Evolutionary conservation across 2,888 invertebrate genomes (phyloP).

Genomic region (Hipparchia sbordonii): DNA sequence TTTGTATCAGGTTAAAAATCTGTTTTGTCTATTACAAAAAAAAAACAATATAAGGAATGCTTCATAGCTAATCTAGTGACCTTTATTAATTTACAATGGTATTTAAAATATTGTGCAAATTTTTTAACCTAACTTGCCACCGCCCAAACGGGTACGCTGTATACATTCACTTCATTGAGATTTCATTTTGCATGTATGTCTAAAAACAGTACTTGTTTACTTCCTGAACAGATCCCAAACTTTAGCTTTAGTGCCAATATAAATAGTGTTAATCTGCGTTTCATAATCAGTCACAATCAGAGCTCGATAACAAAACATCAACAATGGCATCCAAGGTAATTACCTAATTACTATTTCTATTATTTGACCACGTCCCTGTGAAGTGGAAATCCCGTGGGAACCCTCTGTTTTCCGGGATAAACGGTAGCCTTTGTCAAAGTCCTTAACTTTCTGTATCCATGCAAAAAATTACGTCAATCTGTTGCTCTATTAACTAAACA

Average conservation of each 20-base stretch:
- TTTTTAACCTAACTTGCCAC: conserved; percentile 3
- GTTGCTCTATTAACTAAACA: no score
- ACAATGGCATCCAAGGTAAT: conserved; percentile 30
- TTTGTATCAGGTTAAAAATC: no score
- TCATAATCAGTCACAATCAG: conserved; percentile 17
- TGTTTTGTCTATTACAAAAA: no score
- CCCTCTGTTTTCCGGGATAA: no score
- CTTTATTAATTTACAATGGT: background rate
- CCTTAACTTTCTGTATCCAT: no score
- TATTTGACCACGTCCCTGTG: no score
- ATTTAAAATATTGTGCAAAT: background rate
- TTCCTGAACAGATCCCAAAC: conserved; percentile 11
- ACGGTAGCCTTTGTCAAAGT: no score
- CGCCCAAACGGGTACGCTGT: conserved; percentile 1
- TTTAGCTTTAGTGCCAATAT: conserved; percentile 5
- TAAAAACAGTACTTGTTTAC: conserved; percentile 9
- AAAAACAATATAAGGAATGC: no score
- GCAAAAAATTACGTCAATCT: no score
- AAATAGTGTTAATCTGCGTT: conserved; percentile 14
- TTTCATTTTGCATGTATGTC: conserved; percentile 1
- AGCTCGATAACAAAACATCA: conserved; percentile 18
- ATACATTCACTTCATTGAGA: conserved; percentile 24
- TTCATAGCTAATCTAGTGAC: no score
- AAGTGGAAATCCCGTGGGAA: no score
- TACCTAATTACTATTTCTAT: background rate